These are phyloP conservation scores for Meloidogyne floridensis DNA, from an alignment of 1,140 invertebrate genomes.

Conservation along the genomic window DNA sequence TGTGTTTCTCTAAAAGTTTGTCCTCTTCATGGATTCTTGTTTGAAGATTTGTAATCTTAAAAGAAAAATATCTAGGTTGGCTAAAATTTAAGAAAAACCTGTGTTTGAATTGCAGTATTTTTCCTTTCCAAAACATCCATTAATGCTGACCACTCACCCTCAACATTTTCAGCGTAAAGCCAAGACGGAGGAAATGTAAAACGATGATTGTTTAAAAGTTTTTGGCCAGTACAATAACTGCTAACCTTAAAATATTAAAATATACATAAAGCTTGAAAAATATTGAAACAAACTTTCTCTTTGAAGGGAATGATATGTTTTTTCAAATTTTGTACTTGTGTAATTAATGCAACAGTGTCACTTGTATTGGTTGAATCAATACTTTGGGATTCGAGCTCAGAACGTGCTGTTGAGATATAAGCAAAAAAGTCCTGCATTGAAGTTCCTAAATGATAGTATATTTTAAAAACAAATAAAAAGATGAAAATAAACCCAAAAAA, in stretches of 20 bases:
- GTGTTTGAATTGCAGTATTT: conserved; percentile 94
- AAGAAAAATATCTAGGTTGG: conserved; percentile 28
- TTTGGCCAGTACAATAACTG: conserved; percentile 82
- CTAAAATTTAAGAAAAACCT: conserved; percentile 70
- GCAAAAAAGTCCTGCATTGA: conserved; percentile 93
- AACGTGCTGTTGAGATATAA: conserved; percentile 88
- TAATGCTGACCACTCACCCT: conserved; percentile 99
- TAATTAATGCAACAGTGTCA: conserved; percentile 95
- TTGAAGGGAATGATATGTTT: conserved; percentile 83
- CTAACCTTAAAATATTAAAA: conserved; percentile 67
- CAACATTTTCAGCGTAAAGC: conserved; percentile 97
- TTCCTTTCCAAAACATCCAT: conserved; percentile 98
- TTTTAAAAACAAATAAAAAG: conserved; percentile 95
- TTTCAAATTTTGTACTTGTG: conserved; percentile 95
- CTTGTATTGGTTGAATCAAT: conserved; percentile 92
- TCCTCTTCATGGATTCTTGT: conserved; percentile 98
- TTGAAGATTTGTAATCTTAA: conserved; percentile 79
- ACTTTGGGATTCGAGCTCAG: conserved; percentile 92
- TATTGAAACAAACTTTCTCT: conserved; percentile 64
- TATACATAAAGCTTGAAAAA: not conserved
- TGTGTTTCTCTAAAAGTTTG: conserved; percentile 90
- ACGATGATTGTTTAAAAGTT: conserved; percentile 89
- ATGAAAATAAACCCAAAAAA: conserved; percentile 80
- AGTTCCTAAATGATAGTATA: conserved; percentile 76
- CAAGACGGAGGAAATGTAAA: conserved; percentile 95